phyloP scores from a whole-genome alignment of 2,113 vertebrate genomes.

The Cavia porcellus region DNA sequence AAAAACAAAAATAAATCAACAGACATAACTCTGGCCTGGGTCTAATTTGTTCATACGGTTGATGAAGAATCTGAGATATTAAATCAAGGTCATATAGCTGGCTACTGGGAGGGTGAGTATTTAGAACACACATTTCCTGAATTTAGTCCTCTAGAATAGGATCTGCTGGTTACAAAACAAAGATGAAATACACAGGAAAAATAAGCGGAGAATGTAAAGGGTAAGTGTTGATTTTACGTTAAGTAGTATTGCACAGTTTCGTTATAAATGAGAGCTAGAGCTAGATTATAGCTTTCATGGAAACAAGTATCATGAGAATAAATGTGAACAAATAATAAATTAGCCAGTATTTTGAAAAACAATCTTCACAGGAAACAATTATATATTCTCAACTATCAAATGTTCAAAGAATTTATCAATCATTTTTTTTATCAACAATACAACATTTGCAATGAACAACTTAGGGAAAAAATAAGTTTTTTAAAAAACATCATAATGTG shows the following conservation, averaged over 20 bases:
- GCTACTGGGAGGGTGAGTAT: neutral
- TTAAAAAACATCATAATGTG: conserved; percentile 21
- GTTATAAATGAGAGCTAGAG: conserved; percentile 49
- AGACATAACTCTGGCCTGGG: neutral
- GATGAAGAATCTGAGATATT: conserved; percentile 14
- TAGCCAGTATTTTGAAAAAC: conserved; percentile 61
- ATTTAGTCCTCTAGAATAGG: neutral
- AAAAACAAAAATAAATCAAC: neutral
- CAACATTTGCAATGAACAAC: conserved; percentile 57
- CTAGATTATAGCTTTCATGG: conserved; percentile 42
- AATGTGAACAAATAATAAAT: conserved; percentile 68
- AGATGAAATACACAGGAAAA: conserved; percentile 53
- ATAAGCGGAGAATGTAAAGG: neutral
- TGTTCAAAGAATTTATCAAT: conserved; percentile 43
- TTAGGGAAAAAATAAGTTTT: neutral
- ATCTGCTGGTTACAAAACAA: neutral
- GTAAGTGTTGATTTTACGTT: conserved; percentile 36
- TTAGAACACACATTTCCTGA: neutral
- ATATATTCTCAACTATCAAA: neutral
- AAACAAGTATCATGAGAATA: conserved; percentile 35
- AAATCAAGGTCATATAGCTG: neutral
- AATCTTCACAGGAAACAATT: conserved; percentile 58
- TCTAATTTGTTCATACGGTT: conserved; percentile 13
- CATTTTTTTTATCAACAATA: conserved; percentile 63
- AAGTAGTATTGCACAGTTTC: conserved; percentile 43